Evolutionary conservation across 2,888 invertebrate genomes (phyloP).

Genomic region (Stenodera caucasica): DNA sequence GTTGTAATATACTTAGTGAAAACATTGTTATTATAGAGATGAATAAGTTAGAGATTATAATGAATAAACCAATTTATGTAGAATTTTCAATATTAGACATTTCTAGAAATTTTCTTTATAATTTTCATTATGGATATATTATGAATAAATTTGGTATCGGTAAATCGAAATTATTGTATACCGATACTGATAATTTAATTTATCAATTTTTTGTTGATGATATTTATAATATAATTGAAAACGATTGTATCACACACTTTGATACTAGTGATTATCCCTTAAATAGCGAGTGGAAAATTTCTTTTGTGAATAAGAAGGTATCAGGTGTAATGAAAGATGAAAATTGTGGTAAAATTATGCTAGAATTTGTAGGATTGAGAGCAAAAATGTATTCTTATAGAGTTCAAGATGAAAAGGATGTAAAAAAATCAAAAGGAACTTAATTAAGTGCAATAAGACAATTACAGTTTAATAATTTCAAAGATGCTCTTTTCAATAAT

Average conservation of each 20-base stretch:
- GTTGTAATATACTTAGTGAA: neutral
- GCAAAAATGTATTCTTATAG: slow-evolving; percentile 18
- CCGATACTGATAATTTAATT: slow-evolving; percentile 26
- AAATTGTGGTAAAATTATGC: slow-evolving; percentile 17
- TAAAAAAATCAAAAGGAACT: slow-evolving; percentile 13
- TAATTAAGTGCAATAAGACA: neutral
- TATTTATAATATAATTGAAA: slow-evolving; percentile 19
- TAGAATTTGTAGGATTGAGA: slow-evolving; percentile 20
- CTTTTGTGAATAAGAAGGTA: slow-evolving; percentile 17
- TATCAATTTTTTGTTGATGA: slow-evolving; percentile 21
- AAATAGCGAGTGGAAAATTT: slow-evolving; percentile 19
- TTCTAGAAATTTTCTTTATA: slow-evolving; percentile 37
- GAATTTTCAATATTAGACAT: slow-evolving; percentile 47
- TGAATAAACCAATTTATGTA: slow-evolving; percentile 47
- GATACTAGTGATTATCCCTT: slow-evolving; percentile 21
- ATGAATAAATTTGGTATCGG: neutral
- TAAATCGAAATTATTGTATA: slow-evolving; percentile 25
- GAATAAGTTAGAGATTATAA: neutral
- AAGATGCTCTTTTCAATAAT: slow-evolving; percentile 9
- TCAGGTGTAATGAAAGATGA: slow-evolving; percentile 26
- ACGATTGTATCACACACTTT: slow-evolving; percentile 13
- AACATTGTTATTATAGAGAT: neutral
- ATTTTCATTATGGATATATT: neutral
- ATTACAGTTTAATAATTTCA: slow-evolving; percentile 14
- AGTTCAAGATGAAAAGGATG: neutral